phyloP scores from a whole-genome alignment of 2,113 vertebrate genomes.

The Pelecanus crispus region DNA sequence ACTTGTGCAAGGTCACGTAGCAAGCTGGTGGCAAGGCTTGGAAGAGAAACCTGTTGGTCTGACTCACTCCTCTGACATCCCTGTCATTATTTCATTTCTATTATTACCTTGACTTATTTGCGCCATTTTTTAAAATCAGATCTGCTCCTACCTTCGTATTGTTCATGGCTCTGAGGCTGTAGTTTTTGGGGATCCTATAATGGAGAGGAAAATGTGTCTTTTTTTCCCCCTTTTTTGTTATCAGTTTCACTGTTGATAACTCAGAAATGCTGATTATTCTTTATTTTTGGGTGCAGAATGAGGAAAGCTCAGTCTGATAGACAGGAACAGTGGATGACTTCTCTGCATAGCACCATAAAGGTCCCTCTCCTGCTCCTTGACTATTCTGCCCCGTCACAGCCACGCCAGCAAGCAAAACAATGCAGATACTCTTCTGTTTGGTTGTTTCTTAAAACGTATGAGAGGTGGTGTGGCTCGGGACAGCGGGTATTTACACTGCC shows the following conservation, averaged over 20 bases:
- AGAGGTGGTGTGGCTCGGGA: neutral
- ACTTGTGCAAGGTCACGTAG: neutral
- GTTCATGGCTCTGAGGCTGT: neutral
- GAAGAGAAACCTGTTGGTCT: neutral
- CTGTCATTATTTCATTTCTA: neutral
- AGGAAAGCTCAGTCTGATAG: neutral
- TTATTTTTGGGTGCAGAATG: neutral
- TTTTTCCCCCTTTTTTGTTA: neutral
- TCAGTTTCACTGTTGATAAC: neutral
- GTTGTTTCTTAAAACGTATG: neutral
- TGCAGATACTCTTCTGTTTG: fast-evolving
- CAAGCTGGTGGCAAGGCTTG: neutral
- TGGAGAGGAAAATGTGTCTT: neutral
- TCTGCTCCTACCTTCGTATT: neutral
- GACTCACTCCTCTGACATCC: neutral
- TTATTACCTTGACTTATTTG: neutral
- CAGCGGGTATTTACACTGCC: neutral
- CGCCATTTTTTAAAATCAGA: neutral
- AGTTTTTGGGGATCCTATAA: neutral
- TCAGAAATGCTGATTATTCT: neutral
- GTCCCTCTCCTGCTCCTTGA: neutral
- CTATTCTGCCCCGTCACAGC: neutral
- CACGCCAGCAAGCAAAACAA: neutral
- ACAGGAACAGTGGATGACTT: neutral
- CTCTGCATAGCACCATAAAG: neutral